Evolutionary conservation across 2,888 invertebrate genomes (phyloP), one percentile per base, ranked within the genome.

Genomic region (Drosophila algonquin): DNA sequence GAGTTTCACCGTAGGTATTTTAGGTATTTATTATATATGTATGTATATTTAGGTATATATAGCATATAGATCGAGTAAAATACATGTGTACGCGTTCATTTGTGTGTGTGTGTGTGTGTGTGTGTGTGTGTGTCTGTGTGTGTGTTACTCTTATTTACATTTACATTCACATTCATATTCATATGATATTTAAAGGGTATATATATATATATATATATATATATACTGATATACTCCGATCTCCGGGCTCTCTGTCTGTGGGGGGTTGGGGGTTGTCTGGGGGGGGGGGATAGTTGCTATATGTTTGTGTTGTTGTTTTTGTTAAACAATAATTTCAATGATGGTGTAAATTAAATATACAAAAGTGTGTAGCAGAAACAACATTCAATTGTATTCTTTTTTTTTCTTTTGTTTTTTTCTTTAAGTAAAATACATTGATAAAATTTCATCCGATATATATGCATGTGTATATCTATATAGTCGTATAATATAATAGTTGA

Each of bases 331-430:
- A 75, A 56, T 83, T 87, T 89, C 76, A 90, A 89, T 90, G 90
- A 90, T 90, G 90, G 90, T 90, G 90, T 90, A 90, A 90, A 89
- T 86, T 78, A 84, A 78, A 79, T 77, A 80, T 78, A 85, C 79
- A 82, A 79, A 80, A 77, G 71, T 55, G 52, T 50, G 55, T 50
- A 53, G 48, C 63, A 14, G 40, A 40, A 80, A 24, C 56, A 75
- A 62, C 67, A 61, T 56, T 58, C 61, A 65, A 30, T 64, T 70
- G 70, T 73, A 44, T 18, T 18, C 18, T 50, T 52, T 68, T 46
- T 57, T 50, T 69, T 47, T 35, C 58, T 52, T 30, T 50, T 56
- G 50, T 32, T 48, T 56, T 47, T 63, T 76, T 71, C 69, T 51
- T 55, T 57, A 68, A 61, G 55, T 71, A 53, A 77, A 84, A 62